Conservation (phyloP, 2,113 vertebrate genomes). For the Limanda limanda region DNA sequence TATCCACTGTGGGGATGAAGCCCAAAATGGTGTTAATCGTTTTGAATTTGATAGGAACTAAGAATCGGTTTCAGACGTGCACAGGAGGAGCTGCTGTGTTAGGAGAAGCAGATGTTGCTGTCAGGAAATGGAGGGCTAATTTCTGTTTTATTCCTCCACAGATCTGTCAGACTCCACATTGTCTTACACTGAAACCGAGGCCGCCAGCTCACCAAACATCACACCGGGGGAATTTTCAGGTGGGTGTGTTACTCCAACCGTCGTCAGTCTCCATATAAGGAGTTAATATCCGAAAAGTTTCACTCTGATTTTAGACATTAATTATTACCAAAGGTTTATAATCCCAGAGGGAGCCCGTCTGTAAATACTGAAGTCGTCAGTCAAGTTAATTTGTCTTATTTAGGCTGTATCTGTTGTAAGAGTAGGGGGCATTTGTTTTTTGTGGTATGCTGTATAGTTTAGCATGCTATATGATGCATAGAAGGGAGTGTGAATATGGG, state of each 20-base stretch:
- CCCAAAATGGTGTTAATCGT: constrained; percentile 15
- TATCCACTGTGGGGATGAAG: constrained; percentile 17
- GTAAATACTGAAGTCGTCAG: constrained; percentile 15
- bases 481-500: background rate
- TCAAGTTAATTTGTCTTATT: background rate
- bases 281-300: constrained; percentile 21
- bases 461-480: background rate
- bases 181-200: constrained; percentile 99
- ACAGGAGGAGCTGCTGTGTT: too few species aligned
- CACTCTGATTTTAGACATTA: constrained; percentile 22
- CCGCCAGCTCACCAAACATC: constrained; percentile 89
- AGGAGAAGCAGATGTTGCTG: background rate
- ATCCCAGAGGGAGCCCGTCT: constrained; percentile 4
- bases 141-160: constrained; percentile 64
- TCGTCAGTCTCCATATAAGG: constrained; percentile 18
- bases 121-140: constrained; percentile 32
- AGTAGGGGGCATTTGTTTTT: background rate
- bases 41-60: constrained; percentile 2
- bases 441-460: background rate
- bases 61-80: background rate
- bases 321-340: constrained; percentile 22
- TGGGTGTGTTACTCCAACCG: constrained; percentile 77
- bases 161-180: constrained; percentile 98
- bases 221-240: constrained; percentile 95
- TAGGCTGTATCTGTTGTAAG: background rate